Evolutionary conservation across 2,113 vertebrate species (phyloP).

Genomic region (Oceanites oceanicus): DNA sequence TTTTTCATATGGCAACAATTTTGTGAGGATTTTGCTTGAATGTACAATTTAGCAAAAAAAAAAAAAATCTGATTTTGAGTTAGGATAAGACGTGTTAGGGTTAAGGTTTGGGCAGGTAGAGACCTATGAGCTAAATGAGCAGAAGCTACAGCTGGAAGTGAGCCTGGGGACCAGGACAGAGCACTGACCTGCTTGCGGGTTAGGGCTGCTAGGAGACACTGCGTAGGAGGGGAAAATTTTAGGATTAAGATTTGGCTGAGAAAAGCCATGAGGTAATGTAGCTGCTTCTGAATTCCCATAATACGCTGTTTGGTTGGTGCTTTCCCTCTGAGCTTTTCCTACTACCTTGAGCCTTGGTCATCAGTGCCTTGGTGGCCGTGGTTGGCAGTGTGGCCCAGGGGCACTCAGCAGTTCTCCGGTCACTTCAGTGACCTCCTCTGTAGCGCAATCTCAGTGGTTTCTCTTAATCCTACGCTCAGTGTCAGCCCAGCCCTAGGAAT

Average conservation of each 20-base stretch:
- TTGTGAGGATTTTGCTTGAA: background rate
- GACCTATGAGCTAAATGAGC: background rate
- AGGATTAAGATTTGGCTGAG: background rate
- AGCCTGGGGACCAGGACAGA: background rate
- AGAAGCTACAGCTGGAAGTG: background rate
- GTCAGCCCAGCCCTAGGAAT: background rate
- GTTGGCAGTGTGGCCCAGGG: background rate
- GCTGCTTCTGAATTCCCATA: background rate
- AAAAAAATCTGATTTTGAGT: background rate
- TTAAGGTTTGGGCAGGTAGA: background rate
- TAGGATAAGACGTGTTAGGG: background rate
- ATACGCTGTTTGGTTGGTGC: accelerated
- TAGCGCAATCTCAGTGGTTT: background rate
- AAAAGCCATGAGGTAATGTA: background rate
- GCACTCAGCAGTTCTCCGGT: background rate
- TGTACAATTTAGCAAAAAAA: background rate
- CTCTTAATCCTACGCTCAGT: background rate
- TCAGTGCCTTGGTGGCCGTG: background rate
- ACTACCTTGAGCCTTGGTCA: background rate
- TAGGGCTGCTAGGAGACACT: background rate
- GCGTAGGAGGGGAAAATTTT: background rate
- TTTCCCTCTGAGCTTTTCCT: background rate
- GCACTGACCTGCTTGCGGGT: accelerated
- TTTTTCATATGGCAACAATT: background rate
- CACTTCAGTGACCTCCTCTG: background rate